Evolutionary conservation across 2,113 vertebrate genomes (phyloP).

Genomic region (Ciconia maguari): DNA sequence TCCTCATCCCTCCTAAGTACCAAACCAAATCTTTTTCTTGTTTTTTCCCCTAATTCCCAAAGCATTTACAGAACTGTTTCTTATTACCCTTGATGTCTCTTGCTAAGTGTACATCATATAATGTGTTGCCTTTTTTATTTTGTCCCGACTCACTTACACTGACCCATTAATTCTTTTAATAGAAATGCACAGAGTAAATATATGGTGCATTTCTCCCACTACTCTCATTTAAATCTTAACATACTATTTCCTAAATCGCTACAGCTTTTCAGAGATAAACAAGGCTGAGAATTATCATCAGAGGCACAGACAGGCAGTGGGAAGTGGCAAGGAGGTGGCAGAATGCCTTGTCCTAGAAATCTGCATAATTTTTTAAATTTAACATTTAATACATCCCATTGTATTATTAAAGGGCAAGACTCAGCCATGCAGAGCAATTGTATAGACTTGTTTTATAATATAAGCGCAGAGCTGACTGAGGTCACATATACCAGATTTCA

Average conservation of each 20-base stretch:
- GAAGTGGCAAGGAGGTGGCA: slow-evolving; percentile 48
- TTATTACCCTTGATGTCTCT: not conserved
- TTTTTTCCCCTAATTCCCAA: not conserved
- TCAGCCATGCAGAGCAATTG: not conserved
- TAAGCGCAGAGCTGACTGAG: not conserved
- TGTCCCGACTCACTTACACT: not conserved
- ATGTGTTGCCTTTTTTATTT: not conserved
- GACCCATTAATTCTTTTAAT: not conserved
- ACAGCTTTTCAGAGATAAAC: slow-evolving; percentile 25
- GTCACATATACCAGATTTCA: not conserved
- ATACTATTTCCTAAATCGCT: not conserved
- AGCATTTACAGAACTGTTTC: not conserved
- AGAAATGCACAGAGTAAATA: not conserved
- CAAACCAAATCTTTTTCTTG: not conserved
- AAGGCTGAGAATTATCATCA: slow-evolving; percentile 33
- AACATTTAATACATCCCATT: slow-evolving; percentile 17
- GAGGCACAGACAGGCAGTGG: slow-evolving; percentile 40
- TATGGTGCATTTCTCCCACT: not conserved
- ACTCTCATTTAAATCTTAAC: not conserved
- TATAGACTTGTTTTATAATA: not conserved
- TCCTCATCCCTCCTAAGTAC: not conserved
- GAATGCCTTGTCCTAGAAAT: slow-evolving; percentile 51
- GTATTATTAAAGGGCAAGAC: slow-evolving; percentile 20
- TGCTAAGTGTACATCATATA: not conserved
- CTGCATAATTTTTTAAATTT: slow-evolving; percentile 20